Conservation (phyloP, 1,140 invertebrate species). For the Neotoxoptera formosana region DNA sequence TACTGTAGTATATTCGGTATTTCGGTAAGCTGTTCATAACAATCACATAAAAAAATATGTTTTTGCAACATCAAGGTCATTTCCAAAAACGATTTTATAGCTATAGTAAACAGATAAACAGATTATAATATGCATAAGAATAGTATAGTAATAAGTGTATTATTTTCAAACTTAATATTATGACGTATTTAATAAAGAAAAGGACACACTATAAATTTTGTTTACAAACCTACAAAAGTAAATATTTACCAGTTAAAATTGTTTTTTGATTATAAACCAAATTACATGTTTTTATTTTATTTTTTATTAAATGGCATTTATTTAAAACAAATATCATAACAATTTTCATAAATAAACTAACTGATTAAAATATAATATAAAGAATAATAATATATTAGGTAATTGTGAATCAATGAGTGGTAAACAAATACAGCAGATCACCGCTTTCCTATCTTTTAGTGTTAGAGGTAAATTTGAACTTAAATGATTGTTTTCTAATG, state of each 20-base stretch:
- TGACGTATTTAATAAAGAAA: background rate
- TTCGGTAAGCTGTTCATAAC: background rate
- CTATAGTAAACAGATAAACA: background rate
- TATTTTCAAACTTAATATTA: background rate
- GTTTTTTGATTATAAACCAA: background rate
- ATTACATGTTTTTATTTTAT: background rate
- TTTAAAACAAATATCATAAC: background rate
- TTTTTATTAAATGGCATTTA: background rate
- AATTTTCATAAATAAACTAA: background rate
- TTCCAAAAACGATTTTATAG: constrained; percentile 13
- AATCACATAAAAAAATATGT: constrained; percentile 21
- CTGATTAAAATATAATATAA: background rate
- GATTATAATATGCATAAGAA: background rate
- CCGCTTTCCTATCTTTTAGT: background rate
- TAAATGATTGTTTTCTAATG: background rate
- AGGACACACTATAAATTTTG: background rate
- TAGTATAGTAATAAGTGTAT: background rate
- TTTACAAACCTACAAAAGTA: background rate
- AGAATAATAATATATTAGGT: background rate
- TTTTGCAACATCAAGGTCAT: background rate
- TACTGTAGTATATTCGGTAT: background rate
- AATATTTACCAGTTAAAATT: constrained; percentile 18
- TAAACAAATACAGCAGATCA: background rate
- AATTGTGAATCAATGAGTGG: background rate
- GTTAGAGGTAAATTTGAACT: background rate